Conservation (phyloP, 2,113 vertebrate genomes). For the Setophaga kirtlandii region DNA sequence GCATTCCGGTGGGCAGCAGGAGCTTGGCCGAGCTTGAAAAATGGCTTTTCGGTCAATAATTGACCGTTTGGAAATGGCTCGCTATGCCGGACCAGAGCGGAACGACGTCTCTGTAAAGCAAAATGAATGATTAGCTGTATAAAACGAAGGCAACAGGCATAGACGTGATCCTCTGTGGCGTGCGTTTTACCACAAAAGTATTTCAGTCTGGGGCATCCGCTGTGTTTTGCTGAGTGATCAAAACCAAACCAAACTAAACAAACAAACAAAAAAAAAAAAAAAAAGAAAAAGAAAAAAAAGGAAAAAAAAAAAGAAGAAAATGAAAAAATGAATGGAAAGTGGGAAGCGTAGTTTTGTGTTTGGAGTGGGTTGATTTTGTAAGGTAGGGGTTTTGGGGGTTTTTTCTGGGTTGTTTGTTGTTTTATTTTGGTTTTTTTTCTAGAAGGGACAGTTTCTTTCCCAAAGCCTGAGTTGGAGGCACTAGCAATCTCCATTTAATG, state of each 20-base stretch:
- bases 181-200: neutral
- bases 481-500: neutral
- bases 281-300: no score
- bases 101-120: neutral
- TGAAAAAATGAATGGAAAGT: neutral
- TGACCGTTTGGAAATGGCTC: neutral
- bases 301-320: no score
- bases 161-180: neutral
- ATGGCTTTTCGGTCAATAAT: neutral
- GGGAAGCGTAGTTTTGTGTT: neutral
- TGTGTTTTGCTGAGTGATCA: neutral
- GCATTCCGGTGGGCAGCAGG: neutral
- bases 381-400: neutral
- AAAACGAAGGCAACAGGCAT: neutral
- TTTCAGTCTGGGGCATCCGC: neutral
- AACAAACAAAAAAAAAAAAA: neutral
- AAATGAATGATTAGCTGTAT: neutral
- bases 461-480: neutral
- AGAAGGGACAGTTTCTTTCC: neutral
- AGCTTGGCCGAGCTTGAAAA: neutral
- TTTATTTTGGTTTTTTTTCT: neutral
- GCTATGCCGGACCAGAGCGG: neutral
- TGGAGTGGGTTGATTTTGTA: neutral
- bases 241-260: neutral
- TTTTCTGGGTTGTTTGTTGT: neutral